phyloP scores from a whole-genome alignment of 2,797 vertebrate species.

The Scolopax rusticola region DNA sequence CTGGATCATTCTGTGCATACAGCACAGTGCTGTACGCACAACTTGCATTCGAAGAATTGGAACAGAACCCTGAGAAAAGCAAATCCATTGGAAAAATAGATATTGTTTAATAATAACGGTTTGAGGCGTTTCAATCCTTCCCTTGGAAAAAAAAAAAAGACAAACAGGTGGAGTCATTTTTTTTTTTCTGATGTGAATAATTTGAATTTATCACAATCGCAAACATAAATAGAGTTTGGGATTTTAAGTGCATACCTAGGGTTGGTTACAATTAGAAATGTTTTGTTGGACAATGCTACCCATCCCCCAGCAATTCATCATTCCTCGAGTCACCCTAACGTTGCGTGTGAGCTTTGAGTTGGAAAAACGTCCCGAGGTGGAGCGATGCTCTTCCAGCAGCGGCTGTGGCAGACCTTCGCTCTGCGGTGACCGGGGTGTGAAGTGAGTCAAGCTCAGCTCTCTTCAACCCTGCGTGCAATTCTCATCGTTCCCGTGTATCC shows the following conservation, averaged over 20 bases:
- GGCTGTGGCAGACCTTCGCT: neutral
- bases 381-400: neutral
- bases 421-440: neutral
- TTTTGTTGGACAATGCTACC: slow-evolving; percentile 25
- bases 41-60: slow-evolving; percentile 3
- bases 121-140: slow-evolving; percentile 24
- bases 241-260: slow-evolving; percentile 31
- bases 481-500: slow-evolving; percentile 90
- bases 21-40: neutral
- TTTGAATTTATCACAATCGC: slow-evolving; percentile 16
- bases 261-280: slow-evolving; percentile 27
- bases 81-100: slow-evolving; percentile 35
- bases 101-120: neutral
- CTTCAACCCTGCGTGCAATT: slow-evolving; percentile 85
- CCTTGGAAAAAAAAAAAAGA: neutral
- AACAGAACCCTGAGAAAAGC: slow-evolving; percentile 72
- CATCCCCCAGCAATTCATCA: neutral
- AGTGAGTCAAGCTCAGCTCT: neutral
- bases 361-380: neutral
- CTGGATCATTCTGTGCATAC: neutral
- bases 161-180: neutral
- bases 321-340: neutral
- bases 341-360: slow-evolving; percentile 9
- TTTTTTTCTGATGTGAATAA: neutral
- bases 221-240: slow-evolving; percentile 55